Evolutionary conservation across 2,113 vertebrate genomes (phyloP).

Genomic region (Hippolais icterina): DNA sequence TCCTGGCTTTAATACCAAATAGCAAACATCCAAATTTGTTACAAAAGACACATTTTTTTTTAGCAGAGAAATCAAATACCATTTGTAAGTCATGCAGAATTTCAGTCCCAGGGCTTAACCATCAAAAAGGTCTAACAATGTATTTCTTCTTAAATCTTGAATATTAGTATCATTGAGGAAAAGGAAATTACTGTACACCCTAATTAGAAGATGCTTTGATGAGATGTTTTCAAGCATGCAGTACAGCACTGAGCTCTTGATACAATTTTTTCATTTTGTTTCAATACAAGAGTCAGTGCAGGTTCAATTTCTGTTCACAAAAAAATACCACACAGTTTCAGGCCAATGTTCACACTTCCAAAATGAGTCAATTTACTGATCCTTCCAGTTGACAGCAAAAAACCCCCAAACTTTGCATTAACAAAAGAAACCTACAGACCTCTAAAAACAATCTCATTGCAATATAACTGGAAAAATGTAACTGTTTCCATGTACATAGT

Average conservation of each 20-base stretch:
- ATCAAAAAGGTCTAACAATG: background rate
- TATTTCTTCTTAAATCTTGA: background rate
- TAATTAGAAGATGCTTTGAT: conserved; percentile 44
- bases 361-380: background rate
- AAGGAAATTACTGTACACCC: background rate
- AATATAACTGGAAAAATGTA: conserved; percentile 36
- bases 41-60: background rate
- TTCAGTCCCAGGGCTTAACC: background rate
- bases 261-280: conserved; percentile 1
- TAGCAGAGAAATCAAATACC: background rate
- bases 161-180: background rate
- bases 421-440: conserved; percentile 21
- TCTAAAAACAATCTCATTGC: conserved; percentile 35
- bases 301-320: conserved; percentile 4
- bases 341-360: background rate
- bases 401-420: background rate
- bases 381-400: background rate
- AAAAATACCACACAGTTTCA: background rate
- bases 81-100: background rate
- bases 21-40: background rate
- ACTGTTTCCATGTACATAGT: conserved; percentile 39
- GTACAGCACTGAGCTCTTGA: background rate
- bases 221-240: conserved; percentile 27
- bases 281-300: conserved; percentile 16
- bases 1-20: background rate